These are phyloP conservation scores for Macrochelys suwanniensis DNA, from an alignment of 2,797 vertebrate species.

Conservation along the genomic window DNA sequence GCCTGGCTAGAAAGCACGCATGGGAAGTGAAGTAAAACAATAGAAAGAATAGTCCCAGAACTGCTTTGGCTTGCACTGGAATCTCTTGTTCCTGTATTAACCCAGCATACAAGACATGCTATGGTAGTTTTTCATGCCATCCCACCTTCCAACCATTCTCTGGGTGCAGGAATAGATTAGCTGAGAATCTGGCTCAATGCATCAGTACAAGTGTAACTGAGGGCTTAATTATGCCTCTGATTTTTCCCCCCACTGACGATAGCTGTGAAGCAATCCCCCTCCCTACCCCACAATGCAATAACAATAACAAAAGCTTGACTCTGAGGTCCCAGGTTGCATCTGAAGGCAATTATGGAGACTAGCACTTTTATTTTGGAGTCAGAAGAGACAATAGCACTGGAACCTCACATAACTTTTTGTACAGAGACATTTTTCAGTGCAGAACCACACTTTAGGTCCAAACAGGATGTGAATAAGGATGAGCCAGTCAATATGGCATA, in stretches of 20 bases:
- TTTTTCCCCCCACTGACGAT: not conserved
- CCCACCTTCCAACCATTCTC: not conserved
- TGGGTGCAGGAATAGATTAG: not conserved
- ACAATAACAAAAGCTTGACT: not conserved
- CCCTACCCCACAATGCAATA: not conserved
- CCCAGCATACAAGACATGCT: not conserved
- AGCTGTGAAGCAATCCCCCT: not conserved
- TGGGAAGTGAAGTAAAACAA: not conserved
- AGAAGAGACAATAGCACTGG: slow-evolving; percentile 23
- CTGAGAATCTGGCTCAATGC: not conserved
- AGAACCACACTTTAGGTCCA: slow-evolving; percentile 39
- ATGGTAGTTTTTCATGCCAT: not conserved
- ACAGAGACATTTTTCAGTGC: not conserved
- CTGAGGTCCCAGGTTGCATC: not conserved
- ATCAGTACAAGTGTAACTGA: not conserved
- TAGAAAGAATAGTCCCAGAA: not conserved
- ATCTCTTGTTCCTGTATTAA: not conserved
- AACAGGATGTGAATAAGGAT: not conserved
- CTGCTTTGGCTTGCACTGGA: not conserved
- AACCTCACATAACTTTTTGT: slow-evolving; percentile 48
- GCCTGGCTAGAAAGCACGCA: not conserved
- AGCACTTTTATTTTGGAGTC: not conserved
- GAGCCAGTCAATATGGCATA: not conserved
- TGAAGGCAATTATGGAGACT: not conserved
- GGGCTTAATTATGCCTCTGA: not conserved